Conservation (phyloP, 2,113 vertebrate species). For the Stigmatopora argus region DNA sequence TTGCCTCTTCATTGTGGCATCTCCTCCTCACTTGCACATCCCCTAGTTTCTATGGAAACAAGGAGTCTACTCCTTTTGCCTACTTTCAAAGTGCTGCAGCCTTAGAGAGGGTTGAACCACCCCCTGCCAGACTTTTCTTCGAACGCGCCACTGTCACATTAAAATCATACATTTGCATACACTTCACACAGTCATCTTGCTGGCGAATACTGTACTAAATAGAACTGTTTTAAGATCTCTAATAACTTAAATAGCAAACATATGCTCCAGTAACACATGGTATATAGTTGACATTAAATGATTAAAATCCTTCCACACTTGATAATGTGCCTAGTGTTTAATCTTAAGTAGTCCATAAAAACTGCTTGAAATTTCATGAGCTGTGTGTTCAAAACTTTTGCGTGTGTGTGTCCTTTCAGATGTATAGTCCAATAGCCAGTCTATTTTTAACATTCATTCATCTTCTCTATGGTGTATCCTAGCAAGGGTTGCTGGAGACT, state of each 20-base stretch:
- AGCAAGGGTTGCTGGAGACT: too few relatives aligned
- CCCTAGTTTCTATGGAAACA: conserved; percentile 65
- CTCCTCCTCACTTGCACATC: conserved; percentile 32
- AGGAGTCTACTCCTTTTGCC: conserved; percentile 45
- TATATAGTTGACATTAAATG: conserved; percentile 16
- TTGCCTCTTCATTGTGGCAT: conserved; percentile 35
- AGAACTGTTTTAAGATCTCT: background rate
- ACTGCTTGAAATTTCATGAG: conserved; percentile 13
- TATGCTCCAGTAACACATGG: conserved; percentile 12
- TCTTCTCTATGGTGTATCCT: too few relatives aligned
- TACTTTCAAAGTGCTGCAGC: conserved; percentile 52
- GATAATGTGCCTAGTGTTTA: conserved; percentile 23
- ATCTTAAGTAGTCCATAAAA: conserved; percentile 30
- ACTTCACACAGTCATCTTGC: conserved; percentile 1
- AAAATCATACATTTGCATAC: conserved; percentile 13
- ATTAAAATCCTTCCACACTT: conserved; percentile 24
- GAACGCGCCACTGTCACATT: conserved; percentile 36
- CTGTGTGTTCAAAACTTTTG: background rate
- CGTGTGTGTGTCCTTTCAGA: background rate
- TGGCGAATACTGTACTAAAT: conserved; percentile 1
- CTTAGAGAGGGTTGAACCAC: conserved; percentile 39
- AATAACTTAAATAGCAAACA: conserved; percentile 21
- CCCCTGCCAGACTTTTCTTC: conserved; percentile 28
- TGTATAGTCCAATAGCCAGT: background rate
- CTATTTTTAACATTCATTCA: background rate